Conservation (phyloP, 2,888 invertebrate species). For the Germaria angustata region DNA sequence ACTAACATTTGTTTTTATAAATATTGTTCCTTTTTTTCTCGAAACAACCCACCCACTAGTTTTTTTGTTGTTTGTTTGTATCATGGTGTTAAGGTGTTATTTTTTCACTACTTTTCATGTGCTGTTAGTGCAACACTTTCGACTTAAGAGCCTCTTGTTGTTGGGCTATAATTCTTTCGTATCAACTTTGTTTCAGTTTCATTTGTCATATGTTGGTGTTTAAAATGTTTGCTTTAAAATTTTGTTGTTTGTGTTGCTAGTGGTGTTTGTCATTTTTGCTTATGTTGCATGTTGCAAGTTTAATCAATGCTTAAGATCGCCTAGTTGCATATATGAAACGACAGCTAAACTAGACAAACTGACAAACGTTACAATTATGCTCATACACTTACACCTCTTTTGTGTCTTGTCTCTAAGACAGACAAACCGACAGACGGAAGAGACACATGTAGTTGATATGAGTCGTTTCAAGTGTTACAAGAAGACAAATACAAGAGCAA, state of each 20-base stretch:
- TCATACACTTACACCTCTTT: conserved; percentile 63
- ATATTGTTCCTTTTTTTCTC: not conserved
- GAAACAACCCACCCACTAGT: conserved; percentile 46
- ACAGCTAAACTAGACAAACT: conserved; percentile 48
- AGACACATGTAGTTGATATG: conserved; percentile 42
- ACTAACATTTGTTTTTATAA: not conserved
- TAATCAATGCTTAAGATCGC: conserved; percentile 64
- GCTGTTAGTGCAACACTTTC: conserved; percentile 40
- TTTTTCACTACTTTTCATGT: conserved; percentile 49
- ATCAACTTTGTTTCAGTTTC: conserved; percentile 43
- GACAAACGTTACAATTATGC: conserved; percentile 61
- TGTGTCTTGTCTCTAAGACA: conserved; percentile 24
- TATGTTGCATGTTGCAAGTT: conserved; percentile 65
- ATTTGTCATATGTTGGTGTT: conserved; percentile 64
- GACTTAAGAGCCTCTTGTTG: not conserved
- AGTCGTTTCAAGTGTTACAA: conserved; percentile 51
- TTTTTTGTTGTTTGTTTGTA: not conserved
- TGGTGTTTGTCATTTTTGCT: conserved; percentile 59
- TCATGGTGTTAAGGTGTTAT: conserved; percentile 54
- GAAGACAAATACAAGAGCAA: conserved; percentile 53
- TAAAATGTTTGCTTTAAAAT: conserved; percentile 33
- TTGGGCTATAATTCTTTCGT: not conserved
- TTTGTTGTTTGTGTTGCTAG: conserved; percentile 38
- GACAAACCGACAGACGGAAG: not conserved
- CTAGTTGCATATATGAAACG: conserved; percentile 51